Evolutionary conservation across 2,888 invertebrate species (phyloP).

Genomic region (Abrostola triplasia): DNA sequence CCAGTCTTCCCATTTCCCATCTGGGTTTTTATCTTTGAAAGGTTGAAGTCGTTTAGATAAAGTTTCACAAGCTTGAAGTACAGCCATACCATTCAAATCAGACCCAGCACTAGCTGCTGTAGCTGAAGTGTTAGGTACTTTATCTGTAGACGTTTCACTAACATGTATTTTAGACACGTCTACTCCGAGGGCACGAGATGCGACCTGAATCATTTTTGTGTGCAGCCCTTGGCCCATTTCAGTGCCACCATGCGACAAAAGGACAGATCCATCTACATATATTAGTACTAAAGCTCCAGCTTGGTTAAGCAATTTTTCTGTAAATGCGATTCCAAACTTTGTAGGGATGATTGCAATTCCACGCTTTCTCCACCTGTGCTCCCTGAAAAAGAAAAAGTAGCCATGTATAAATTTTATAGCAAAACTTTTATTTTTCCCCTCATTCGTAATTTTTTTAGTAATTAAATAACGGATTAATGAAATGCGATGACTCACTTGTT

Average conservation of each 20-base stretch:
- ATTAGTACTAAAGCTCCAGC: slow-evolving; percentile 95
- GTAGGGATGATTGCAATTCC: slow-evolving; percentile 95
- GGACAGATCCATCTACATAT: slow-evolving; percentile 96
- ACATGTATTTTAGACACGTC: slow-evolving; percentile 93
- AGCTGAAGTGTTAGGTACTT: slow-evolving; percentile 96
- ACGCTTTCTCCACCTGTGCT: slow-evolving; percentile 95
- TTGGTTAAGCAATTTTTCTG: slow-evolving; percentile 93
- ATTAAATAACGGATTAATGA: background rate
- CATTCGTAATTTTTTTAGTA: background rate
- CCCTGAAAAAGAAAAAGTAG: slow-evolving; percentile 78
- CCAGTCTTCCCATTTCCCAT: slow-evolving; percentile 95
- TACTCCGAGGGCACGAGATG: slow-evolving; percentile 92
- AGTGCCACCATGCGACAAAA: slow-evolving; percentile 96
- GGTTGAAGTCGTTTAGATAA: slow-evolving; percentile 92
- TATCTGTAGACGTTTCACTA: slow-evolving; percentile 95
- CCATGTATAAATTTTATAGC: too few relatives aligned
- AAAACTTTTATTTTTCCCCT: too few relatives aligned
- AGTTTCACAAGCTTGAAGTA: slow-evolving; percentile 93
- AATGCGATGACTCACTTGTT: slow-evolving; percentile 89
- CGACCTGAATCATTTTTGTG: slow-evolving; percentile 98
- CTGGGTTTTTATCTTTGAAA: slow-evolving; percentile 92
- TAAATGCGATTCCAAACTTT: slow-evolving; percentile 95
- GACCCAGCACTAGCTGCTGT: slow-evolving; percentile 97
- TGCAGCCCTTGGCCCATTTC: slow-evolving; percentile 99
- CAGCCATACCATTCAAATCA: slow-evolving; percentile 97